A percentile compares a stretch with the other conserved stretches of the same genome.
These are phyloP conservation scores for Cyanoliseus patagonus DNA, from an alignment of 2,113 vertebrate genomes.

Conservation along the genomic window DNA sequence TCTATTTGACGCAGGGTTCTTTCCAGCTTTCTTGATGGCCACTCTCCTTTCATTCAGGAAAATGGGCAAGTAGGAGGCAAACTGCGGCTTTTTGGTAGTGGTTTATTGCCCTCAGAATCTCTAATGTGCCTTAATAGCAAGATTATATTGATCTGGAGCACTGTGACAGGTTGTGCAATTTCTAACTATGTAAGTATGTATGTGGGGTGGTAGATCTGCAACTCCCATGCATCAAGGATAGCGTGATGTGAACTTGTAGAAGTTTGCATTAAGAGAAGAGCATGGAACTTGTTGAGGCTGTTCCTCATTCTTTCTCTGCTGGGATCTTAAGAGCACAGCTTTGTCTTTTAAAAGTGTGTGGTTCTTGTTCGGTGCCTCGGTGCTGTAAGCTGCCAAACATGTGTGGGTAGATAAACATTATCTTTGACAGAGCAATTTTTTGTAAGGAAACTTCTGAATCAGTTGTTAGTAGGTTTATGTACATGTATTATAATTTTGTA, in stretches of 20 bases:
- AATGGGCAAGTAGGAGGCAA: background rate
- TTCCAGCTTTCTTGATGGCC: background rate
- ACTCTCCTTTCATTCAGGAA: background rate
- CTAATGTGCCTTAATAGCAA: background rate
- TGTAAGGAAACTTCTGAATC: background rate
- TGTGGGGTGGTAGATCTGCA: background rate
- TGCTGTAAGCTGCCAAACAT: background rate
- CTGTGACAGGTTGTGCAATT: background rate
- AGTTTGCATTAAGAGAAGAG: background rate
- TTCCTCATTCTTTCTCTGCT: background rate
- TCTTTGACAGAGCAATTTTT: background rate
- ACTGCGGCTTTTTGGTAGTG: background rate
- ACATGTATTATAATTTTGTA: background rate
- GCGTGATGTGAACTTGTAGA: background rate
- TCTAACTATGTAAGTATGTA: background rate
- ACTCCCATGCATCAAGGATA: accelerated
- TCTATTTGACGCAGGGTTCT: background rate
- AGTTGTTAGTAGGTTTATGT: background rate
- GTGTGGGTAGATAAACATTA: background rate
- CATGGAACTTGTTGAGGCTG: background rate
- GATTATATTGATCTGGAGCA: background rate
- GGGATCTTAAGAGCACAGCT: background rate
- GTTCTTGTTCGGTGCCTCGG: background rate
- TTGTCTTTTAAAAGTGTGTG: background rate
- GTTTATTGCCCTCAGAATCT: background rate